These are phyloP conservation scores for Brachirus orientalis DNA, from an alignment of 2,113 vertebrate genomes.

Conservation along the genomic window DNA sequence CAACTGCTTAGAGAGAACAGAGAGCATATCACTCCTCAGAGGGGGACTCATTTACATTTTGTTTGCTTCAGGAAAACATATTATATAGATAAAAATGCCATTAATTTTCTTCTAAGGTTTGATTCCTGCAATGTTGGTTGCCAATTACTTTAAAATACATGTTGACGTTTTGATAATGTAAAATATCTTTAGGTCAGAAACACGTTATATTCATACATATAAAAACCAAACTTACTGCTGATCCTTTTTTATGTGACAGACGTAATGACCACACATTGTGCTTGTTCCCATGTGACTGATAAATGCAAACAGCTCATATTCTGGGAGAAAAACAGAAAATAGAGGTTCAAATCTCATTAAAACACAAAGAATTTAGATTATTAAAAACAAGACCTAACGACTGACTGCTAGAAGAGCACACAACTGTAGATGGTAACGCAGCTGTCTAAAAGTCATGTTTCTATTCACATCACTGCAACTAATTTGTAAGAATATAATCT, in stretches of 20 bases:
- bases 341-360: not conserved
- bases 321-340: slow-evolving; percentile 69
- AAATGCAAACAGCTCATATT: slow-evolving; percentile 97
- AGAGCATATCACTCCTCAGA: not conserved
- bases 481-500: not conserved
- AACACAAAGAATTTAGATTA: too few relatives aligned
- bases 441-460: not conserved
- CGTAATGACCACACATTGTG: slow-evolving; percentile 98
- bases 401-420: not conserved
- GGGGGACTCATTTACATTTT: not conserved
- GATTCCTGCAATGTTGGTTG: not conserved
- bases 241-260: slow-evolving; percentile 99
- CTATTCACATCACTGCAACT: not conserved
- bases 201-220: too few relatives aligned
- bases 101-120: not conserved
- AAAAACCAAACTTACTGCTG: slow-evolving; percentile 92
- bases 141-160: not conserved
- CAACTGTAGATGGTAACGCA: not conserved
- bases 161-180: not conserved
- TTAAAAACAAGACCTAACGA: too few relatives aligned
- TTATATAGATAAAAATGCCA: not conserved
- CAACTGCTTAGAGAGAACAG: not conserved
- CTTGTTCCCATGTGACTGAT: slow-evolving; percentile 99
- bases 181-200: not conserved
- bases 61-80: not conserved